A percentile compares a stretch with the other conserved stretches of the same genome.
Evolutionary conservation across 2,113 vertebrate species (phyloP).

Genomic region (Dipodomys spectabilis): DNA sequence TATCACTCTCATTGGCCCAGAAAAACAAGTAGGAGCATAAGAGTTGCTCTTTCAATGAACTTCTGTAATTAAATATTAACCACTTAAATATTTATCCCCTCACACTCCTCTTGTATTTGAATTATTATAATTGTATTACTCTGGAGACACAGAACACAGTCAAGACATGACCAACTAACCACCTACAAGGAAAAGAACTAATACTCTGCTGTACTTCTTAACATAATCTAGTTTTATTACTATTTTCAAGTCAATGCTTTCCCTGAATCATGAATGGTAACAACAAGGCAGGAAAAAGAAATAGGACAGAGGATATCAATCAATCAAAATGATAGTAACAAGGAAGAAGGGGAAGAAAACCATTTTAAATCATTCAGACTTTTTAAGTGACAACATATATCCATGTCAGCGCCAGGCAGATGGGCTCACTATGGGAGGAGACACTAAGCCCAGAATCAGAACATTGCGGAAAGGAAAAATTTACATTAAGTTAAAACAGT

Average conservation of each 20-base stretch:
- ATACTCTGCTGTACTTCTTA: slow-evolving; percentile 34
- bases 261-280: slow-evolving; percentile 22
- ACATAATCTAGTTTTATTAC: slow-evolving; percentile 46
- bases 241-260: slow-evolving; percentile 34
- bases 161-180: slow-evolving; percentile 1
- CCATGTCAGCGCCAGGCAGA: not conserved
- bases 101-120: not conserved
- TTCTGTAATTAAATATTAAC: not conserved
- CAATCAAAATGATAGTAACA: not conserved
- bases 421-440: not conserved
- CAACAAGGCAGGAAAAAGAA: slow-evolving; percentile 37
- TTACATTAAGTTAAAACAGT: not conserved
- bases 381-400: not conserved
- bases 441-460: not conserved
- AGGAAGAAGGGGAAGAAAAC: not conserved
- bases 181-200: slow-evolving; percentile 4
- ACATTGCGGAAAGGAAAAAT: not conserved
- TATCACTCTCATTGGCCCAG: not conserved
- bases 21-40: not conserved
- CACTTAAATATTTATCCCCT: not conserved
- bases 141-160: slow-evolving; percentile 20
- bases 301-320: slow-evolving; percentile 27
- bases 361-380: not conserved
- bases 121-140: not conserved
- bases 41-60: not conserved